Percentiles rank a stretch among this genome's conserved stretches.
Evolutionary conservation across 2,113 vertebrate genomes (phyloP).

Genomic region (Uropsilus gracilis): DNA sequence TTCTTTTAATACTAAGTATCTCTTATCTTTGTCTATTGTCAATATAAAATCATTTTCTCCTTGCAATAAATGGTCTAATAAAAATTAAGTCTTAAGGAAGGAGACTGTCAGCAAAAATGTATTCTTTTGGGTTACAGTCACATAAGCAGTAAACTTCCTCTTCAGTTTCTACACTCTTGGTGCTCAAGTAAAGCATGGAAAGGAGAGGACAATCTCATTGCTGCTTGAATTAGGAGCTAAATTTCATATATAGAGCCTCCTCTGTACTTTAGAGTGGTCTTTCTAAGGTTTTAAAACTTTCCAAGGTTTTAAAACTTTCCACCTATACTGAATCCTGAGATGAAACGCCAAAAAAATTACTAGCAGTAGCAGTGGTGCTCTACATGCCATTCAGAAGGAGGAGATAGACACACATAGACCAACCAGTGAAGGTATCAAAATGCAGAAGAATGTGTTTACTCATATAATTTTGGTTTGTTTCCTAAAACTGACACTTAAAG

Average conservation of each 20-base stretch:
- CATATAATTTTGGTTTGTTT: not conserved
- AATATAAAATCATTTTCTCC: constrained; percentile 9
- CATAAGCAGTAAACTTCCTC: not conserved
- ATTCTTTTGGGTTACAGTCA: not conserved
- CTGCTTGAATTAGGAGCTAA: not conserved
- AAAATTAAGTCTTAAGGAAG: constrained; percentile 11
- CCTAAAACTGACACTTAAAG: not conserved
- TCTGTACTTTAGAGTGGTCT: not conserved
- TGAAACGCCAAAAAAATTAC: not conserved
- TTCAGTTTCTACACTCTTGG: not conserved
- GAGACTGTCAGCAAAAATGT: not conserved
- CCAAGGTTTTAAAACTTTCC: not conserved
- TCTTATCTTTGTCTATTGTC: not conserved
- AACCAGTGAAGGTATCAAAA: not conserved
- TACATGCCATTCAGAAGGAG: not conserved
- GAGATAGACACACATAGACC: not conserved
- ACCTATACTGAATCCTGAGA: not conserved
- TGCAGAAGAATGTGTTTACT: not conserved
- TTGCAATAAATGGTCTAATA: not conserved
- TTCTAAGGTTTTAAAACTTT: not conserved
- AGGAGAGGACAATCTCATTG: not conserved
- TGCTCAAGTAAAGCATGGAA: not conserved
- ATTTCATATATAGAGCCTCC: not conserved
- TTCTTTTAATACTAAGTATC: not conserved
- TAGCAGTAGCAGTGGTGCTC: not conserved